Percentiles rank a stretch among this genome's conserved stretches.
Evolutionary conservation across 2,797 vertebrate species (phyloP).

Genomic region (Oreochromis grahami): DNA sequence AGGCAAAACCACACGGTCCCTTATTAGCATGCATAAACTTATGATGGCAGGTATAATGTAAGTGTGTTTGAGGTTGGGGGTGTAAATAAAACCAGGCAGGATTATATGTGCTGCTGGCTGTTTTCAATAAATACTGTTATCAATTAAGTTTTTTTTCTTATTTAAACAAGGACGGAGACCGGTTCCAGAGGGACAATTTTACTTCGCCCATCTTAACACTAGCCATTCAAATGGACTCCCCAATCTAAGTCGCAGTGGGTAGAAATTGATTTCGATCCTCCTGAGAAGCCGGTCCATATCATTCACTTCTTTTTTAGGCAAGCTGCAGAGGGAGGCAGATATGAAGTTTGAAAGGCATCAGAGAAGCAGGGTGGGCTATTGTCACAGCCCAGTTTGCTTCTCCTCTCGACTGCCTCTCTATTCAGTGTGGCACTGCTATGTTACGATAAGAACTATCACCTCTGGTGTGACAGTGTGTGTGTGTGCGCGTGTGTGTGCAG

Average conservation of each 20-base stretch:
- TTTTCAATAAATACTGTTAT: slow-evolving; percentile 47
- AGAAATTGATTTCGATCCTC: slow-evolving; percentile 60
- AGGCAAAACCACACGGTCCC: slow-evolving; percentile 1
- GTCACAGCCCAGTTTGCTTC: slow-evolving; percentile 29
- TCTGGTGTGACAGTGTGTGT: neutral
- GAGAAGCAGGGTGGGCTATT: slow-evolving; percentile 38
- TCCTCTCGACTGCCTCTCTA: slow-evolving; percentile 35
- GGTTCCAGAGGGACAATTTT: slow-evolving; percentile 26
- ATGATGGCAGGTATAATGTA: slow-evolving; percentile 9
- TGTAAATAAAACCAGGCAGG: slow-evolving; percentile 16
- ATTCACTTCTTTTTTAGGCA: slow-evolving; percentile 11
- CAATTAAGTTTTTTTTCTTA: slow-evolving; percentile 28
- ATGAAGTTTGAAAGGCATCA: slow-evolving; percentile 50
- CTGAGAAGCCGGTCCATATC: slow-evolving; percentile 42
- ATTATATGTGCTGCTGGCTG: slow-evolving; percentile 26
- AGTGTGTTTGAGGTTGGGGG: neutral
- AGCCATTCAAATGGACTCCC: slow-evolving; percentile 34
- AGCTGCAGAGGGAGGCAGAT: slow-evolving; percentile 37
- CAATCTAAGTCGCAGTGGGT: slow-evolving; percentile 35
- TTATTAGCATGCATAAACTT: slow-evolving; percentile 32
- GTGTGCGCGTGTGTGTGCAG: neutral
- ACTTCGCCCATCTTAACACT: slow-evolving; percentile 2
- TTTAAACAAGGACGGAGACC: slow-evolving; percentile 10
- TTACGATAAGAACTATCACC: slow-evolving; percentile 46
- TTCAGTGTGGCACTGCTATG: slow-evolving; percentile 33